Evolutionary conservation across 2,888 invertebrate species (phyloP).

Genomic region (Phanerotoma sp.): DNA sequence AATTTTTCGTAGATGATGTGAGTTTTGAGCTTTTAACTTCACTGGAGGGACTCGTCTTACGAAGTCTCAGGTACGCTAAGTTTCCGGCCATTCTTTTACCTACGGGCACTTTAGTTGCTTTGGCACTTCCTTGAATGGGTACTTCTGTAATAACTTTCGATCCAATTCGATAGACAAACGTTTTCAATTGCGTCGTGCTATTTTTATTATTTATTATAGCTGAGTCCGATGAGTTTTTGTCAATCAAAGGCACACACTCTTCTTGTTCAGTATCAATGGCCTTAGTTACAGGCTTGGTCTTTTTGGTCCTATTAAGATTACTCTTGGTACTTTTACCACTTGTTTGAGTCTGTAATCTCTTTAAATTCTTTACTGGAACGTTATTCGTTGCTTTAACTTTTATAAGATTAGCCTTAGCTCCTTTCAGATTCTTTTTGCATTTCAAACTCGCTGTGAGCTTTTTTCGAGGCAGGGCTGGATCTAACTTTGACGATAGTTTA

Average conservation of each 20-base stretch:
- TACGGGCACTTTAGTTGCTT: conserved; percentile 33
- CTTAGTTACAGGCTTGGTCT: conserved; percentile 19
- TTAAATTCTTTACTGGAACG: conserved; percentile 46
- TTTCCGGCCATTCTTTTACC: conserved; percentile 34
- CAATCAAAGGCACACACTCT: conserved; percentile 32
- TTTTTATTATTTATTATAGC: conserved; percentile 34
- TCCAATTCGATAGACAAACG: conserved; percentile 8
- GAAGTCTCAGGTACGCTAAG: conserved; percentile 21
- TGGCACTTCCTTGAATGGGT: conserved; percentile 37
- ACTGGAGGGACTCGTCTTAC: conserved; percentile 17
- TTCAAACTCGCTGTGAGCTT: conserved; percentile 50
- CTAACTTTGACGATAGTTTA: conserved; percentile 50
- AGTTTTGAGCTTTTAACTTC: conserved; percentile 6
- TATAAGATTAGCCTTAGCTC: conserved; percentile 47
- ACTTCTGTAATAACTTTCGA: conserved; percentile 34
- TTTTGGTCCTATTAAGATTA: conserved; percentile 43
- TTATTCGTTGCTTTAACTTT: conserved; percentile 51
- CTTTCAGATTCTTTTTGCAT: conserved; percentile 50
- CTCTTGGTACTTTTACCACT: conserved; percentile 20
- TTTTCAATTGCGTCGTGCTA: conserved; percentile 46
- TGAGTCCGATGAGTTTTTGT: conserved; percentile 26
- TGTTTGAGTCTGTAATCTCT: conserved; percentile 34
- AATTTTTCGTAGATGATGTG: conserved; percentile 41
- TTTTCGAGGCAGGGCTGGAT: conserved; percentile 51
- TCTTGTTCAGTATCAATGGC: conserved; percentile 29